Base-by-base conservation (phyloP, 1,140 invertebrate genomes). In the Anoplolepis gracilipes region DNA sequence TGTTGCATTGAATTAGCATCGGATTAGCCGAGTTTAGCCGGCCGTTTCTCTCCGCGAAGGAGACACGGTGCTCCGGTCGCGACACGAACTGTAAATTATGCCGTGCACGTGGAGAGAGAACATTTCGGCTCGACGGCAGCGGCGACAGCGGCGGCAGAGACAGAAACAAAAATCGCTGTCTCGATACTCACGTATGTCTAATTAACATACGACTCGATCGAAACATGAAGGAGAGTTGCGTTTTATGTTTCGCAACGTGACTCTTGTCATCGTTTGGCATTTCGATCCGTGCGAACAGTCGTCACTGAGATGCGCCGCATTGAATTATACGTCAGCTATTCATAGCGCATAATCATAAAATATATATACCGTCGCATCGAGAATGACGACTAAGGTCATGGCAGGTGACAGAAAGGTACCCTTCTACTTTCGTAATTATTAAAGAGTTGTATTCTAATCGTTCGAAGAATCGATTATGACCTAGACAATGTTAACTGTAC, bases 1-100 rank as follows among this genome's bases (percentile, higher is more conserved):
- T 86, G 77, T 86, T 84, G 90, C 90, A 91, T 92, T 88, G 88
- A 92, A 92, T 92, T 92, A 92, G 92, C 92, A 92, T 92, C 72
- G 90, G 87, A 92, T 92, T 92, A 92, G 88, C 90, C 92, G 91
- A 92, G 90, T 92, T 77, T 92, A 90, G 87, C 73, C 87, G 84
- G 42, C 79, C 86, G 88, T 89, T 86, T 85, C 67, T 88, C 75
- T 86, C 73, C 72, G 55, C 64, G 59, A 64, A 81, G 70, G 70
- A 59, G 69, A 84, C 75, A 70, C 55, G 84, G 46, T 53, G 33
- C 33, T 59, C 79, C 46, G 53, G 11, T 4, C 61, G 46, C 16
- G 46, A 28, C 85, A 61, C 59, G 73, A 53, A 85, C 84, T 13
- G 85, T 77, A 79, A 90, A 90, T 90, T 90, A 91, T 90, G 75